Conservation (phyloP, 1,140 invertebrate genomes). For the Proales similis region DNA sequence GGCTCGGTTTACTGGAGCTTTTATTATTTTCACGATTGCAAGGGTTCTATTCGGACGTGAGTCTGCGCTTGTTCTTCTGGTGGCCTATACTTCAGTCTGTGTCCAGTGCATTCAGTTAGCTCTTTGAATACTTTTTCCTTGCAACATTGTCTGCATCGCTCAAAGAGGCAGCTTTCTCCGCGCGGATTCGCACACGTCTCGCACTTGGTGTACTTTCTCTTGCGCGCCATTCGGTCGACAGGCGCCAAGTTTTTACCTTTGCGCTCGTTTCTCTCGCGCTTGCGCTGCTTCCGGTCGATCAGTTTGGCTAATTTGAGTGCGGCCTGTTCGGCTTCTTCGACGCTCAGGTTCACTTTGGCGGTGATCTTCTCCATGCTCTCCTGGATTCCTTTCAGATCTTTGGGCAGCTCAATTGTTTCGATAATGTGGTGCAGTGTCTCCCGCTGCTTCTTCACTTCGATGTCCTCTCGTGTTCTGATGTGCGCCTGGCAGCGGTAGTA, state of each 20-base stretch:
- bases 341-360: not conserved
- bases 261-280: slow-evolving; percentile 23
- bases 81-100: slow-evolving; percentile 1
- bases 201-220: slow-evolving; percentile 1
- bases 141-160: slow-evolving; percentile 11
- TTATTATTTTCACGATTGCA: no score
- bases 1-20: no score
- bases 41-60: no score
- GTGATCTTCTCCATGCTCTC: slow-evolving; percentile 17
- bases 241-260: slow-evolving; percentile 3
- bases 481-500: slow-evolving; percentile 29
- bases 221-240: no score
- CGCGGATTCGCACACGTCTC: slow-evolving; percentile 12
- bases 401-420: slow-evolving; percentile 22
- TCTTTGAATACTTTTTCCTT: slow-evolving; percentile 33
- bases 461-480: slow-evolving; percentile 3
- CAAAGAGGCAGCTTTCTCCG: slow-evolving; percentile 9
- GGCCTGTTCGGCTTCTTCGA: slow-evolving; percentile 4
- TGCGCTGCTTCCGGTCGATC: slow-evolving; percentile 26
- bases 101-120: slow-evolving; percentile 14
- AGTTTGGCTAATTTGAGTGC: slow-evolving; percentile 12
- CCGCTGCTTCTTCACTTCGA: not conserved
- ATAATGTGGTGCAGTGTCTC: no score
- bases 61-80: no score
- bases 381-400: slow-evolving; percentile 10